Conservation (phyloP, 2,888 invertebrate species). For the Mystacides longicornis region DNA sequence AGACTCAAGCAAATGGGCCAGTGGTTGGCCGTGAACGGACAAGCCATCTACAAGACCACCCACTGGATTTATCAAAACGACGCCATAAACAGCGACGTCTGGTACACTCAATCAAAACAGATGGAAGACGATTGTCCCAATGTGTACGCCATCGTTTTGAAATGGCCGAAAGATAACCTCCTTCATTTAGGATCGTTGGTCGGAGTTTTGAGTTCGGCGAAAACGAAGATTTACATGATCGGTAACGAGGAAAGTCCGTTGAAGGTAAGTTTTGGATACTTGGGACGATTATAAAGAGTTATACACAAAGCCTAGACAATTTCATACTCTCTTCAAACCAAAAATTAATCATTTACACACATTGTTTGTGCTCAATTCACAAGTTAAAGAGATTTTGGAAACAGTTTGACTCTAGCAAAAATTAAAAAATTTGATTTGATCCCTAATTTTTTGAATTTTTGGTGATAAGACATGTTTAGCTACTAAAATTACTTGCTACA, state of each 20-base stretch:
- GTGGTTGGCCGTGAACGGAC: conserved; percentile 81
- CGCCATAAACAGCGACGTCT: conserved; percentile 58
- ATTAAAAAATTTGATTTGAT: no score
- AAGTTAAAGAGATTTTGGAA: no score
- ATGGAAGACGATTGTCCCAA: neutral
- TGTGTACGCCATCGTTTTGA: conserved; percentile 32
- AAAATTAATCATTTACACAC: no score
- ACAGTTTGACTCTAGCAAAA: no score
- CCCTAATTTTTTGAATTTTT: no score
- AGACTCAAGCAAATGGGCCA: conserved; percentile 67
- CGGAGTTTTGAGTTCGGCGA: conserved; percentile 30
- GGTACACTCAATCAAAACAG: conserved; percentile 56
- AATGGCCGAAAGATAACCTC: conserved; percentile 58
- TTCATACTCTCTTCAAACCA: no score
- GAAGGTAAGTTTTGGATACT: conserved; percentile 29
- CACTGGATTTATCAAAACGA: conserved; percentile 84
- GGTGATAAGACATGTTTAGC: no score
- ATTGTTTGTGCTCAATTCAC: no score
- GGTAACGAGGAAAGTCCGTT: conserved; percentile 38
- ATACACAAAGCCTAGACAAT: no score
- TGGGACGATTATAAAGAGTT: no score
- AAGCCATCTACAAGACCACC: conserved; percentile 70
- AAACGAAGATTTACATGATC: conserved; percentile 41
- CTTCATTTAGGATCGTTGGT: conserved; percentile 44
- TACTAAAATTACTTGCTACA: no score